Conservation (phyloP, 2,888 invertebrate genomes). For the Drosophila atripex region DNA sequence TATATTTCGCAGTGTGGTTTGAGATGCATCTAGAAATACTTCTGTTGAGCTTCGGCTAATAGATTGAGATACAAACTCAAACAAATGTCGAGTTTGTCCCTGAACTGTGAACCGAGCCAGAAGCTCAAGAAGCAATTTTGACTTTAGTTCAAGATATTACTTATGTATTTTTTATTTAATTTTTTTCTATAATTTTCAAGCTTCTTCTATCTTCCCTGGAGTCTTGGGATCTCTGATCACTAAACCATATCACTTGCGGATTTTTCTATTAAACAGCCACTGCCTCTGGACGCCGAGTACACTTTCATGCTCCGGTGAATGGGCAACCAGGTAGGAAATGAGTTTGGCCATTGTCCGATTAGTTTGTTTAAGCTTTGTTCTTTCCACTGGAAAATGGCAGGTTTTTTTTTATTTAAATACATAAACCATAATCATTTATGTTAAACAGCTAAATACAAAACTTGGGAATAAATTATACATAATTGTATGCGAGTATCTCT, state of each 20-base stretch:
- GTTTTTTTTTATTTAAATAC: background rate
- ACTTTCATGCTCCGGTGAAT: slow-evolving; percentile 4
- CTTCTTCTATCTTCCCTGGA: background rate
- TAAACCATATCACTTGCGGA: background rate
- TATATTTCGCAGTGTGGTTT: background rate
- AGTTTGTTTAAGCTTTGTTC: slow-evolving; percentile 12
- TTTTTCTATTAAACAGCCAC: background rate
- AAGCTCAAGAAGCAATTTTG: background rate
- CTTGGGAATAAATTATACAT: no score
- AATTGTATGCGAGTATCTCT: no score
- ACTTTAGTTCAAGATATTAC: background rate
- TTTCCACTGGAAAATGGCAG: background rate
- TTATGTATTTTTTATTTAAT: background rate
- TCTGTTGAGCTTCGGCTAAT: slow-evolving; percentile 13
- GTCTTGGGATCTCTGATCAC: background rate
- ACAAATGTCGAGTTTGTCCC: slow-evolving; percentile 17
- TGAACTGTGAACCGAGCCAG: slow-evolving; percentile 18
- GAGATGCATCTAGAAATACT: slow-evolving; percentile 4
- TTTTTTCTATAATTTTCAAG: background rate
- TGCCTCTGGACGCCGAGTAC: background rate
- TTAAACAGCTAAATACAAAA: background rate
- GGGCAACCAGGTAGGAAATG: slow-evolving; percentile 9
- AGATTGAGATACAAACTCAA: slow-evolving; percentile 11
- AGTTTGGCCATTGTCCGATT: background rate
- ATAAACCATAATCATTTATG: background rate